These are phyloP conservation scores for Pterostichus niger DNA, from an alignment of 2,888 invertebrate genomes.

Conservation along the genomic window DNA sequence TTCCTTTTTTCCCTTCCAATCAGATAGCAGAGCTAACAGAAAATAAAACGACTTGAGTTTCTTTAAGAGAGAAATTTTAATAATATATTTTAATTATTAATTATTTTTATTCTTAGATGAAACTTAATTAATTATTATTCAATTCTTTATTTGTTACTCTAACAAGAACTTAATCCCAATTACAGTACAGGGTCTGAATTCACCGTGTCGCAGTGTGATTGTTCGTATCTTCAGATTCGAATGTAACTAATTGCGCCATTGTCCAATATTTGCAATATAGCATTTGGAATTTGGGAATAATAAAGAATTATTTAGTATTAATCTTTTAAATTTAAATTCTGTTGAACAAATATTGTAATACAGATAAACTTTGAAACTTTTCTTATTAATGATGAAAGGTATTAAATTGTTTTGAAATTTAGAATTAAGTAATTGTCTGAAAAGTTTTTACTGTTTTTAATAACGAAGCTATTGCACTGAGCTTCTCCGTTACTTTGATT, in stretches of 20 bases:
- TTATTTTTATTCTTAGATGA: no score
- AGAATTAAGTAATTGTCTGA: conserved; percentile 37
- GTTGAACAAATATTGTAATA: conserved; percentile 2
- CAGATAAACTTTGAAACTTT: conserved; percentile 15
- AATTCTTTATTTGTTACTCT: no score
- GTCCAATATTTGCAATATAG: no score
- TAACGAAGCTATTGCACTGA: neutral
- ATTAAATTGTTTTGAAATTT: conserved; percentile 30
- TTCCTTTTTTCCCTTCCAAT: conserved; percentile 2
- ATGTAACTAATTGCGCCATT: no score
- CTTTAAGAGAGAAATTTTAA: neutral
- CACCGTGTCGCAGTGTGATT: no score
- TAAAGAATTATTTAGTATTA: conserved; percentile 13
- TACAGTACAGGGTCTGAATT: no score
- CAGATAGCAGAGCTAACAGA: neutral
- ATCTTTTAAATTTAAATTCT: conserved; percentile 9
- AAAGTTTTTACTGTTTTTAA: conserved; percentile 33
- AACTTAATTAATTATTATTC: neutral
- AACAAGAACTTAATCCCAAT: no score
- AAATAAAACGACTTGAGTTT: neutral
- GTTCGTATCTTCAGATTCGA: no score
- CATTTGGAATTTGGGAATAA: neutral
- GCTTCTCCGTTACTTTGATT: no score
- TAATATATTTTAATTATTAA: conserved; percentile 8
- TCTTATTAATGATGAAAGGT: conserved; percentile 39